Conservation (phyloP, 2,113 vertebrate genomes). For the Amblyopsis rosae region DNA sequence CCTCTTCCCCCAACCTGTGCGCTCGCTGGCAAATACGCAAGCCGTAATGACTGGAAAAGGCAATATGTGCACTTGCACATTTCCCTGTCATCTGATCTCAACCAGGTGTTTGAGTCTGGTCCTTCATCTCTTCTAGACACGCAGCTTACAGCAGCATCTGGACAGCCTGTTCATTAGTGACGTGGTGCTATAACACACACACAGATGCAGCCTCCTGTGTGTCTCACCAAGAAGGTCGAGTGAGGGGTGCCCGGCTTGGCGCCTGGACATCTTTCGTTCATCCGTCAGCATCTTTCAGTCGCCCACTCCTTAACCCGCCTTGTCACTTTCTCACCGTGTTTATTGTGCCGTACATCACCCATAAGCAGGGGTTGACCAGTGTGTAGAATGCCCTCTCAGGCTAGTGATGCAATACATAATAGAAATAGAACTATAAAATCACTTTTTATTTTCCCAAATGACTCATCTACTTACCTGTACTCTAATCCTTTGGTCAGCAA, state of each 20-base stretch:
- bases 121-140: conserved; percentile 57
- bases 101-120: conserved; percentile 62
- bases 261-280: conserved; percentile 24
- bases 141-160: conserved; percentile 61
- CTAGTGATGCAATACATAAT: conserved; percentile 36
- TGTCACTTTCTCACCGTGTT: background rate
- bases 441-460: background rate
- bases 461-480: background rate
- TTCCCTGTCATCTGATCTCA: conserved; percentile 33
- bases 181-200: conserved; percentile 13
- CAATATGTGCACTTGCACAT: conserved; percentile 4
- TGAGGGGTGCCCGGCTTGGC: conserved; percentile 7
- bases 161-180: conserved; percentile 63
- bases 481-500: too few species aligned
- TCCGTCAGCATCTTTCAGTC: conserved; percentile 49
- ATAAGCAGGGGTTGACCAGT: conserved; percentile 10
- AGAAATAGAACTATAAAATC: background rate
- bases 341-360: conserved; percentile 9
- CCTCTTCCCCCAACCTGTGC: background rate
- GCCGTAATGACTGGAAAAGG: conserved; percentile 31
- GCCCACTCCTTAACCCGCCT: conserved; percentile 19
- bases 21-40: conserved; percentile 13
- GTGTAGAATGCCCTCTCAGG: conserved; percentile 52
- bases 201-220: background rate
- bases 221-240: background rate